Evolutionary conservation across 2,797 vertebrate species (phyloP), one percentile per base, ranked within the genome.

Genomic region (Gymnothorax javanicus): DNA sequence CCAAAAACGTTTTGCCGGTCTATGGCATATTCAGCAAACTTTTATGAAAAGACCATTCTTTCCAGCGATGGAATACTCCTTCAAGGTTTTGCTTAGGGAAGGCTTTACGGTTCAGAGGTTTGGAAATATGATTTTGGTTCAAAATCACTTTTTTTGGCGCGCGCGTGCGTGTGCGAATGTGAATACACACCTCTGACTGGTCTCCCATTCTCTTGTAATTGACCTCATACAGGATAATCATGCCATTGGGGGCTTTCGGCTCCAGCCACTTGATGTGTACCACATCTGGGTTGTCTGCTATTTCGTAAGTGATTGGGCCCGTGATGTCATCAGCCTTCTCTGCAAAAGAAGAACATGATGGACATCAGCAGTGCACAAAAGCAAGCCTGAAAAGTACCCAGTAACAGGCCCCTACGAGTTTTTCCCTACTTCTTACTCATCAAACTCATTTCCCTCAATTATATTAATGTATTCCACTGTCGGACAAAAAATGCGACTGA

Each of bases 221-320:
- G 85, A 99, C 97, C 91, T 99, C 99, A 0, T 99, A 99, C 13
- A 99, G 95, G 92, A 99, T 97, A 13, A 99, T 99, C 81, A 99
- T 94, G 12, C 98, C 99, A 0, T 99, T 99, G 0, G 99, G 99
- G 0, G 97, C 95, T 90, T 89, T 95, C 0, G 99, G 99, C 9
- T 97, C 95, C 67, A 96, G 96, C 99, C 99, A 99, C 90, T 93
- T 97, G 84, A 99, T 89, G 81, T 97, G 93, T 87, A 99, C 96
- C 13, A 94, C 90, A 11, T 95, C 93, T 0, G 95, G 90, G 23
- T 97, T 97, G 1, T 97, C 96, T 0, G 95, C 93, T 85, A 98
- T 91, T 67, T 99, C 97, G 0, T 96, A 95, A n/a, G 93, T 97
- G 90, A 99, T 97, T 0, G 90, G 93, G 7, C 96, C 97, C 0